phyloP scores from a whole-genome alignment of 2,888 invertebrate species.

The Parochlus steinenii region DNA sequence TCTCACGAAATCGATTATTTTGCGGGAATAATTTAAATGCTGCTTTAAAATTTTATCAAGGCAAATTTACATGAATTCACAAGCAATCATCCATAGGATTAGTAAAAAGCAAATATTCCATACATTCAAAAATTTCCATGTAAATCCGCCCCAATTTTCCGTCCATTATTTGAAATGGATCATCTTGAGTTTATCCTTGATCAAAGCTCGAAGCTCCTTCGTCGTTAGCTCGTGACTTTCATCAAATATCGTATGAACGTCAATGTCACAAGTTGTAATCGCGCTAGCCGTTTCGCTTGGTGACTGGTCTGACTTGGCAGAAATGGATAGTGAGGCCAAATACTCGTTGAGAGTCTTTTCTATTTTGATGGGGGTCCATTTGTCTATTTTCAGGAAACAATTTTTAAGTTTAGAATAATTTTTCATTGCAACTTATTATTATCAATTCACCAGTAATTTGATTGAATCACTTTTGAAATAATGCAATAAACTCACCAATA shows the following conservation, averaged over 20 bases:
- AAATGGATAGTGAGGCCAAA: conserved; percentile 10
- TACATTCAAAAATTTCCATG: no score
- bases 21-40: no score
- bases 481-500: conserved; percentile 1
- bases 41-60: no score
- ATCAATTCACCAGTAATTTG: no score
- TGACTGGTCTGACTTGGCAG: neutral
- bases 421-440: no score
- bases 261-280: conserved; percentile 2
- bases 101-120: no score
- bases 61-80: no score
- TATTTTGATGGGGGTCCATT: conserved; percentile 5
- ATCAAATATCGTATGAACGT: conserved; percentile 9
- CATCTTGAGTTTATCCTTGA: conserved; percentile 9
- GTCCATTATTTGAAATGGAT: conserved; percentile 3
- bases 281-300: neutral
- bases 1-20: no score
- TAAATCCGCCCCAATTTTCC: no score
- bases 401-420: no score
- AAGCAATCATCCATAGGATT: no score
- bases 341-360: conserved; percentile 11
- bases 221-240: conserved; percentile 8
- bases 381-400: no score
- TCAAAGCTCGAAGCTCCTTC: conserved; percentile 6
- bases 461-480: neutral